Conservation (phyloP, 2,888 invertebrate genomes). For the Pristionchus fissidentatus region DNA sequence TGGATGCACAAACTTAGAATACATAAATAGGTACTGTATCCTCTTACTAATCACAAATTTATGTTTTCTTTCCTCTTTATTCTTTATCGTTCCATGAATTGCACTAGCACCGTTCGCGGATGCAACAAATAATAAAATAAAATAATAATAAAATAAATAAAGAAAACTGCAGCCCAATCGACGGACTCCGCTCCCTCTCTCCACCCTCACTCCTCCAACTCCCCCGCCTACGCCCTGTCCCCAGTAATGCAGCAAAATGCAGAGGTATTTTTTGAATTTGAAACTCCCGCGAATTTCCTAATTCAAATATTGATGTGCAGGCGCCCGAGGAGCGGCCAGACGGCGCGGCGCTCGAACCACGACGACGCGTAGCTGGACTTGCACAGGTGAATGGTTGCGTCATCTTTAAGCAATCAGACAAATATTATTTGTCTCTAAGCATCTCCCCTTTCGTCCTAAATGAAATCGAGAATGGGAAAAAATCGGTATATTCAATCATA, state of each 20-base stretch:
- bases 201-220: neutral
- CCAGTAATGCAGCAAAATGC: slow-evolving; percentile 3
- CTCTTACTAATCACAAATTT: neutral
- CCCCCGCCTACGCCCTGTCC: slow-evolving; percentile 14
- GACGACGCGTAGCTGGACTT: slow-evolving; percentile 6
- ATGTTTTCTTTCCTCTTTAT: neutral
- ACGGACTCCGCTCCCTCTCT: neutral
- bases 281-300: neutral
- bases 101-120: no score
- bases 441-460: no score
- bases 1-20: neutral
- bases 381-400: neutral
- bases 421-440: no score
- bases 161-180: slow-evolving; percentile 3
- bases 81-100: no score
- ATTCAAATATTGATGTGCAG: neutral
- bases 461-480: no score
- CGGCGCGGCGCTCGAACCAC: neutral
- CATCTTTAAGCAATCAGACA: no score
- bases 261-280: neutral
- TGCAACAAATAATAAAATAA: no score
- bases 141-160: no score
- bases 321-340: neutral
- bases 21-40: neutral
- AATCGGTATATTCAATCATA: no score